Conservation (phyloP, 2,888 invertebrate species). For the Cryptocheilus praepositus region DNA sequence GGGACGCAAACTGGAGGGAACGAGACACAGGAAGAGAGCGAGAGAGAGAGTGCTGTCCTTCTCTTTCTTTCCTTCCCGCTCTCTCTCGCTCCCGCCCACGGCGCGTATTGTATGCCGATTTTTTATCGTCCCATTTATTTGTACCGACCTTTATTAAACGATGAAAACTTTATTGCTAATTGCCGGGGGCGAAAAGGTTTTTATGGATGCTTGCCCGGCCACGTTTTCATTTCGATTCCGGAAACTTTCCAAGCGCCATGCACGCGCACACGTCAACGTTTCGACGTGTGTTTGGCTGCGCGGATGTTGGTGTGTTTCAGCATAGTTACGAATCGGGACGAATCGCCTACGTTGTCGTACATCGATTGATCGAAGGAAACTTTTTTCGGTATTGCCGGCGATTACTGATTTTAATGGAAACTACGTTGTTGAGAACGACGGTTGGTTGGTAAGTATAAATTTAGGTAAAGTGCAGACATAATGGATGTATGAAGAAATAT, state of each 20-base stretch:
- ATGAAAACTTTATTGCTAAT: conserved; percentile 71
- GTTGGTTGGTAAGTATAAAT: too few species aligned
- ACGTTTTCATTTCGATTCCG: conserved; percentile 65
- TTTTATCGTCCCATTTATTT: conserved; percentile 69
- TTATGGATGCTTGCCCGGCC: conserved; percentile 63
- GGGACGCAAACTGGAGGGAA: background rate
- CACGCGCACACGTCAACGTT: conserved; percentile 22
- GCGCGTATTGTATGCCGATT: conserved; percentile 64
- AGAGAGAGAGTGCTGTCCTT: too few species aligned
- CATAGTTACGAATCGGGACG: too few species aligned
- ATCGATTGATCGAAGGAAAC: too few species aligned
- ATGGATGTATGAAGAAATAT: too few species aligned
- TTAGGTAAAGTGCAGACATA: too few species aligned
- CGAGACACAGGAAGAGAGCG: too few species aligned
- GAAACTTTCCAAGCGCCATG: conserved; percentile 41
- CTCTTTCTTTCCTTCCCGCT: background rate
- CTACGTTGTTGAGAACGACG: too few species aligned
- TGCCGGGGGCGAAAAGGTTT: conserved; percentile 67
- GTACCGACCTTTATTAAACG: conserved; percentile 69
- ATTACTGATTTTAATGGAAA: too few species aligned
- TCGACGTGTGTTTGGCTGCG: conserved; percentile 1
- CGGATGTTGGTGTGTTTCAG: too few species aligned
- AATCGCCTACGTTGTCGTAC: too few species aligned
- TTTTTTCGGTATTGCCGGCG: too few species aligned
- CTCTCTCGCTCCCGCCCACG: background rate